phyloP scores from a whole-genome alignment of 2,888 invertebrate species.

The Icerya purchasi region DNA sequence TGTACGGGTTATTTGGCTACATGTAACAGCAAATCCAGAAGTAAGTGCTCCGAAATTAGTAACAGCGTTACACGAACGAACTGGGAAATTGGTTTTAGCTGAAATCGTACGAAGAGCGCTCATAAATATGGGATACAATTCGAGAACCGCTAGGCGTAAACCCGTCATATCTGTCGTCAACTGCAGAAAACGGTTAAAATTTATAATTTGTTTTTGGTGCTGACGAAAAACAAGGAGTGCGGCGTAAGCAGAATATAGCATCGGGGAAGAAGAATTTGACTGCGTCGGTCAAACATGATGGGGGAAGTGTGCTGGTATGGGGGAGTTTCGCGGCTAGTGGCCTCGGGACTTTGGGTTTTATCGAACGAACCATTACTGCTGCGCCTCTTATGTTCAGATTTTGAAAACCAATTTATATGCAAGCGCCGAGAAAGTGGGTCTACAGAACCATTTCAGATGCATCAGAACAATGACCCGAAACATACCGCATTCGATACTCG shows the following conservation, averaged over 20 bases:
- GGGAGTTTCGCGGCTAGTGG: too few relatives aligned
- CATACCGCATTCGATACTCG: background rate
- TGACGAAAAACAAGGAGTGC: too few relatives aligned
- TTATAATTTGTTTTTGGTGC: too few relatives aligned
- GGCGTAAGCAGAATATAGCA: too few relatives aligned
- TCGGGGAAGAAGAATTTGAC: too few relatives aligned
- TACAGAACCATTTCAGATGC: background rate
- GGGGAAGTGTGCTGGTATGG: too few relatives aligned
- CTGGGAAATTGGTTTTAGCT: background rate
- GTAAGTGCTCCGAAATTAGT: background rate
- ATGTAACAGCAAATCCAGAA: background rate
- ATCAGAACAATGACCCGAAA: too few relatives aligned
- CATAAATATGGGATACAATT: background rate
- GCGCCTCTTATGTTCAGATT: background rate
- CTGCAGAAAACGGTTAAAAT: too few relatives aligned
- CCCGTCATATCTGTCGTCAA: background rate
- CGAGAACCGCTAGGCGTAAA: background rate
- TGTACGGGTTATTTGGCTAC: background rate
- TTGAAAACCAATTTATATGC: background rate
- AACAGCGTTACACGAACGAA: background rate
- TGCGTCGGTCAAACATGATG: too few relatives aligned
- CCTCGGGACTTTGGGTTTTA: too few relatives aligned
- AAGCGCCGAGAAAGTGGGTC: background rate
- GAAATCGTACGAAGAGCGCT: background rate
- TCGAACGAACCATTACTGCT: too few relatives aligned